Evolutionary conservation across 2,888 invertebrate genomes (phyloP), one percentile per base, ranked within the genome.

Genomic region (Corbicula japonica): DNA sequence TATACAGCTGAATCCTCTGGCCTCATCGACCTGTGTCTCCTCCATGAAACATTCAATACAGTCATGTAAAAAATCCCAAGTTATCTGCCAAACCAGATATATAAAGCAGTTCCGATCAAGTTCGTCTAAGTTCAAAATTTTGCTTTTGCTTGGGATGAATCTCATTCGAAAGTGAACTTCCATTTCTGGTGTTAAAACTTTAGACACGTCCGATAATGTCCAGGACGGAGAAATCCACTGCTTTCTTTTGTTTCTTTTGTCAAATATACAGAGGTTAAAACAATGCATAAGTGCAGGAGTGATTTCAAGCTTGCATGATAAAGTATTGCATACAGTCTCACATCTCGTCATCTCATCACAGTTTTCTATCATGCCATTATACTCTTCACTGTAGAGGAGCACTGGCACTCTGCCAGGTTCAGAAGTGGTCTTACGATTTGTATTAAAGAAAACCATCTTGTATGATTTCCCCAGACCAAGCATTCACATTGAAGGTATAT

Each of bases 101-200:
- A n/a, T 2, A 38, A 70, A 35, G 38, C 63, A 58, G 15, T 46
- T 35, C 1, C 8, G 1, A 41, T 69, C 69, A 15, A 30, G 21
- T n/a, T 52, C 5, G 32, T 35, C 38, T 21, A 65, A 28, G 0
- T 52, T 10, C 23, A 21, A 6, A n/a, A 50, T n/a, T 21, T 62
- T 56, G 1, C 30, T n/a, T 41, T 48, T 38, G 2, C 54, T 35
- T 15, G 77, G 77, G 10, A 77, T 30, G 30, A 61, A 77, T 60
- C 77, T 66, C 61, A 77, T 77, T 54, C 77, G 56, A 60, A 72
- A 77, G 44, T 71, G 54, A 21, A 77, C 5, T 4, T 77, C 56
- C 23, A 15, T 32, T 30, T n/a, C 44, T 35, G 46, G 52, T 18
- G 32, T 32, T 34, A 34, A 10, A 66, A 0, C n/a, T n/a, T 21